Evolutionary conservation across 2,888 invertebrate genomes (phyloP), one percentile per base, ranked within the genome.

Genomic region (Hydrotaea cyrtoneurina): DNA sequence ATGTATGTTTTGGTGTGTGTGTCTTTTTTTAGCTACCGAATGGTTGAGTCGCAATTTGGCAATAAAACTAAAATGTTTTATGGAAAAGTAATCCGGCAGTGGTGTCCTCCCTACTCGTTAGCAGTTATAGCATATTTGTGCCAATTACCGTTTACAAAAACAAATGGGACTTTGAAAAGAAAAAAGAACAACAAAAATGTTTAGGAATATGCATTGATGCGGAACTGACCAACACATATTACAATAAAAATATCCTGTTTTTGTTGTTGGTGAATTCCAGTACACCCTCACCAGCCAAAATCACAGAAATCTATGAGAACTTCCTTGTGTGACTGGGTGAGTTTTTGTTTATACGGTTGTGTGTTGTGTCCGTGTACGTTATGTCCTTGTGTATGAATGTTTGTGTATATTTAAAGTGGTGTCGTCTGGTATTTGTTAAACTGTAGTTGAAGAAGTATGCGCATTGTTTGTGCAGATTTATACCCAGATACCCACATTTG

Each of bases 221-320:
- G 79, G 75, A 83, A 83, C 79, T 72, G 79, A 66, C 83, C 76
- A 79, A 79, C 79, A 83, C 75, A 79, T 78, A 79, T 75, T 75
- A 78, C 78, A 76, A 79, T 76, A 79, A 76, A 83, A 83, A 76
- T 79, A 55, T 75, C 72, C 72, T 76, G 46, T 64, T 43, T 13
- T 82, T 59, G 71, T 57, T 19, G 43, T 59, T 78, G 26, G 55
- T 17, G 5, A 62, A 31, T 62, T 62, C 31, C 2, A 62, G 15
- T 31, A 31, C 36, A 0, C 46, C 46, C 2, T 69, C 15, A 46
- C 13, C n/a, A 39, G 39, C 57, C 23, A 23, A 66, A 66, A 66
- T 64, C 55, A 46, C 46, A 59, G 59, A 72, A 55, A 64, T 69
- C 23, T 17, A 36, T 31, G 13, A 39, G 39, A 26, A 59, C 17